Evolutionary conservation across 2,888 invertebrate species (phyloP), one percentile per base, ranked within the genome.

Genomic region (Melipona bicolor): DNA sequence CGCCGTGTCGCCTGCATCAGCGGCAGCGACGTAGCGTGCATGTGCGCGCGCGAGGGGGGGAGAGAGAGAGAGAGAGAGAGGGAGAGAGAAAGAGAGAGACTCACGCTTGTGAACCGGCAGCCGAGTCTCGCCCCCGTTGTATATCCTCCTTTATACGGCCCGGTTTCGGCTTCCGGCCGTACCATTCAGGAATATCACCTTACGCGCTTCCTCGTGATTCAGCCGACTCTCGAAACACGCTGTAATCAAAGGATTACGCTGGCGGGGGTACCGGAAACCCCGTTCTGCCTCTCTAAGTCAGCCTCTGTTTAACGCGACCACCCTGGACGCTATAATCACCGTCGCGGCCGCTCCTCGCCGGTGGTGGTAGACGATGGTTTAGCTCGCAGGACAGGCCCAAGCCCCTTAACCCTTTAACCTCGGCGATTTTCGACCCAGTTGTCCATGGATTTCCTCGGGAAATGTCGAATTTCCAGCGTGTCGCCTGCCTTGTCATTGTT

Each of bases 101-200:
- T 69, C 27, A 17, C 43, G 61, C 64, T 65, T 27, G 67, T 21
- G 69, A 62, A 36, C 52, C 56, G 70, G 54, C 32, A 9, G 61
- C 61, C 19, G 19, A 21, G 32, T 70, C 81, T 64, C 68, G 50
- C 73, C 54, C 56, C 49, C 81, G 83, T 84, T 87, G 88, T 88
- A 88, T 84, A 89, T 86, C 85, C 87, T 87, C 87, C 89, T 89
- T 90, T 89, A 88, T 89, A 88, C 88, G 77, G 83, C 87, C 88
- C 88, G 86, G 89, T 85, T 89, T 87, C 90, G 87, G 87, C 92
- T 92, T 92, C 93, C 92, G 91, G 89, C 88, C 87, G 87, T 88
- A 80, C 88, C 90, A 91, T 92, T 90, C 91, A 90, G 84, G 87
- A 89, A 91, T 93, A 93, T 93, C 92, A 90, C 87, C 90, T 93